Percentiles rank a stretch among this genome's conserved stretches.
Evolutionary conservation across 92 coral and sea anemone genomes (phyloP).

Genomic region (Hydrozoanthus gracilis): DNA sequence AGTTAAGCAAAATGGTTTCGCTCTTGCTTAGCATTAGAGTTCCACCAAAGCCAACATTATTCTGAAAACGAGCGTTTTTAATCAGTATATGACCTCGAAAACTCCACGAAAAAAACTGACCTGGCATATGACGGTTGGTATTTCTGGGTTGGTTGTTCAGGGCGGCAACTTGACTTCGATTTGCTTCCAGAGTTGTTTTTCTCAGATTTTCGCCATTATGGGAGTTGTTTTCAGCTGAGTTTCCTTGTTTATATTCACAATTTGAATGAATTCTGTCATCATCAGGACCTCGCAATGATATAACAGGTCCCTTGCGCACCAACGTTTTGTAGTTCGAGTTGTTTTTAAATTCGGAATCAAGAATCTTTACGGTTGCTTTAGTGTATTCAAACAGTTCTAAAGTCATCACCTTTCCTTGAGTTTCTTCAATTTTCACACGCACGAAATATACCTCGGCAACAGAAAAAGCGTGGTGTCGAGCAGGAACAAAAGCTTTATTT

Average conservation of each 20-base stretch:
- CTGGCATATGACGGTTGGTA: too few relatives aligned
- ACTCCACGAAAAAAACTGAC: not conserved
- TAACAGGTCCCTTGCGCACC: not conserved
- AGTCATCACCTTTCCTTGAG: not conserved
- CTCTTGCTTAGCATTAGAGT: constrained; percentile 41
- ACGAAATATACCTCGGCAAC: not conserved
- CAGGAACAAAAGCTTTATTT: not conserved
- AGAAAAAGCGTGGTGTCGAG: not conserved
- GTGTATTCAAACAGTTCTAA: not conserved
- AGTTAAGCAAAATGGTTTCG: constrained; percentile 29
- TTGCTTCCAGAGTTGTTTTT: not conserved
- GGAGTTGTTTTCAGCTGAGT: not conserved
- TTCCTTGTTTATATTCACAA: not conserved
- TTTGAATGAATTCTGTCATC: not conserved
- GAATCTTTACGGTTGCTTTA: not conserved
- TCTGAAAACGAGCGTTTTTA: constrained; percentile 39
- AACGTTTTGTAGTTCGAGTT: not conserved
- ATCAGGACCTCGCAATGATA: not conserved
- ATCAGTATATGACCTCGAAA: constrained; percentile 21
- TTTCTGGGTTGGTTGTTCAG: not conserved
- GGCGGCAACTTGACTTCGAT: not conserved
- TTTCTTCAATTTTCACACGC: not conserved
- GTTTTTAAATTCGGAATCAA: not conserved
- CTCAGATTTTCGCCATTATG: not conserved
- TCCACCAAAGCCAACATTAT: constrained; percentile 55